Evolutionary conservation across 2,113 vertebrate genomes (phyloP), one percentile per base, ranked within the genome.

Genomic region (Varanus salvator): DNA sequence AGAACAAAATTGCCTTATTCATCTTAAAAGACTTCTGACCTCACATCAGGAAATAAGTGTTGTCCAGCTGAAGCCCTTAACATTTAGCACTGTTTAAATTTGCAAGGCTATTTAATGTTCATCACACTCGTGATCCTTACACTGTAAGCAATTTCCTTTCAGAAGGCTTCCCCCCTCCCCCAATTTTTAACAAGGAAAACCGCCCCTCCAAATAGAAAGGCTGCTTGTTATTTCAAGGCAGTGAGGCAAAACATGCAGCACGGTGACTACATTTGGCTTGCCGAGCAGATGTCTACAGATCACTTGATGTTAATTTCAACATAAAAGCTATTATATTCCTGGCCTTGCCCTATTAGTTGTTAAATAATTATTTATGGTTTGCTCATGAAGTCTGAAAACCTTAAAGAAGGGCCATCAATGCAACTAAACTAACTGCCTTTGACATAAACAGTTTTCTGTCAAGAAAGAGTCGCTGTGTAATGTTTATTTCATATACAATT

Each of bases 221-320:
- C 31, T 86, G 95, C 96, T 97, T 97, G 96, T 97, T 97, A 97
- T 97, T 96, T 96, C 96, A 96, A 96, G 91, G 95, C 96, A 97
- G 93, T 96, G 96, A 97, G 94, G 96, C 96, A 97, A 96, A 96
- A 94, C 95, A 95, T 86, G 80, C 87, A 95, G 92, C 93, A 94
- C 86, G 85, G 7, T 94, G 90, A 92, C 94, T 94, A 90, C 93
- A 90, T 92, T 92, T 86, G 94, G 94, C 93, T 96, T 96, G 96
- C 97, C 95, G 95, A 95, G 95, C 96, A 97, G 95, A 96, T 96
- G 93, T 96, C 96, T 96, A 92, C 92, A 94, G 91, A 96, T 89
- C 95, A 93, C 93, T 94, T 93, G 87, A 95, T 95, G 95, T 95
- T 96, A 95, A 97, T 97, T 97, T 96, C 94, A 92, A 96, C 90